phyloP scores from a whole-genome alignment of 2,113 vertebrate genomes.

The Alligator mississippiensis region DNA sequence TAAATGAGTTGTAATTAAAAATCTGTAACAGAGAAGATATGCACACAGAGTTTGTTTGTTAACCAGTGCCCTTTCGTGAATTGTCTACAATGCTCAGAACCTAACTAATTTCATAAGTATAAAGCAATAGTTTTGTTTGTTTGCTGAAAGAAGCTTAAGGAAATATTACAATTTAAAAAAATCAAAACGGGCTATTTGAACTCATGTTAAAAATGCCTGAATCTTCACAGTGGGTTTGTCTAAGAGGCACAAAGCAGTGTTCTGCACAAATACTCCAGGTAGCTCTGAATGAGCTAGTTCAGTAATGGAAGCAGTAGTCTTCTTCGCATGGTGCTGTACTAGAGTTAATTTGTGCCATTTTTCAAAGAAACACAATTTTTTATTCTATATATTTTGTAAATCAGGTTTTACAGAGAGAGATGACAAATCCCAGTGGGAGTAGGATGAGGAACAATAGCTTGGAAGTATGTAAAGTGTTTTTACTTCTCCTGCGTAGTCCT shows the following conservation, averaged over 20 bases:
- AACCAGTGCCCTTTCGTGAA: not conserved
- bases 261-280: too few relatives aligned
- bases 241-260: too few relatives aligned
- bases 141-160: not conserved
- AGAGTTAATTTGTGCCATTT: not conserved
- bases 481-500: not conserved
- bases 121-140: not conserved
- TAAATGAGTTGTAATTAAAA: not conserved
- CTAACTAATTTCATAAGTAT: not conserved
- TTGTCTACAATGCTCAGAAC: not conserved
- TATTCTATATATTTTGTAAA: not conserved
- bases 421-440: not conserved
- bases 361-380: not conserved
- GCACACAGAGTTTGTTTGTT: not conserved
- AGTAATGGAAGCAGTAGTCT: too few relatives aligned
- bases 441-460: not conserved
- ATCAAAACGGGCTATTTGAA: not conserved
- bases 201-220: not conserved
- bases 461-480: not conserved
- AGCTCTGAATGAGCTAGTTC: too few relatives aligned
- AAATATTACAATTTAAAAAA: not conserved
- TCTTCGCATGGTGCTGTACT: too few relatives aligned
- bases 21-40: not conserved
- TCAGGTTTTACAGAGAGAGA: not conserved
- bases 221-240: not conserved